These are phyloP conservation scores for Anhinga rufa DNA, from an alignment of 2,113 vertebrate genomes.

Conservation along the genomic window DNA sequence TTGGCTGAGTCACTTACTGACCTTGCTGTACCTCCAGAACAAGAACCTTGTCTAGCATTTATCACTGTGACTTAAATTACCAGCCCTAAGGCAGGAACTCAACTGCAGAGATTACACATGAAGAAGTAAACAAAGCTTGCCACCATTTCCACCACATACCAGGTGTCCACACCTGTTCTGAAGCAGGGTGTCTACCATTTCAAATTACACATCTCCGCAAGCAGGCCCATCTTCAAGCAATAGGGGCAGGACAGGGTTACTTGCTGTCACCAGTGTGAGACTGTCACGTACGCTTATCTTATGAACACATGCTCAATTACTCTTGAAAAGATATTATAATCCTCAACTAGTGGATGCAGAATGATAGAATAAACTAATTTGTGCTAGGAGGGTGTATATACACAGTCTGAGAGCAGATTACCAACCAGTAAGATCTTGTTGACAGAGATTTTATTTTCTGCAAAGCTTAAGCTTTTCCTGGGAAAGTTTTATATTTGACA, in stretches of 20 bases:
- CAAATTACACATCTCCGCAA: neutral
- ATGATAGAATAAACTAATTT: too few relatives aligned
- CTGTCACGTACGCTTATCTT: too few relatives aligned
- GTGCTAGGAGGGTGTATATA: too few relatives aligned
- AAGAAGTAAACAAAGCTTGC: neutral
- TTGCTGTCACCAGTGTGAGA: too few relatives aligned
- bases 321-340: too few relatives aligned
- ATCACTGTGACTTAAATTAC: neutral
- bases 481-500: neutral
- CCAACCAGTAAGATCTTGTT: neutral
- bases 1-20: neutral
- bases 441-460: neutral
- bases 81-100: neutral
- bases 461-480: neutral
- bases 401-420: neutral
- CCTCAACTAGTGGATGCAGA: too few relatives aligned
- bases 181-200: neutral
- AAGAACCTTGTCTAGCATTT: neutral
- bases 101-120: neutral
- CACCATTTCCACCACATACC: neutral
- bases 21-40: neutral
- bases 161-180: neutral
- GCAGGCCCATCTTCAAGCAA: neutral
- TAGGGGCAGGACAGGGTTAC: neutral
- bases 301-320: too few relatives aligned